Conservation (phyloP, 2,888 invertebrate genomes). For the Parnassius smintheus region DNA sequence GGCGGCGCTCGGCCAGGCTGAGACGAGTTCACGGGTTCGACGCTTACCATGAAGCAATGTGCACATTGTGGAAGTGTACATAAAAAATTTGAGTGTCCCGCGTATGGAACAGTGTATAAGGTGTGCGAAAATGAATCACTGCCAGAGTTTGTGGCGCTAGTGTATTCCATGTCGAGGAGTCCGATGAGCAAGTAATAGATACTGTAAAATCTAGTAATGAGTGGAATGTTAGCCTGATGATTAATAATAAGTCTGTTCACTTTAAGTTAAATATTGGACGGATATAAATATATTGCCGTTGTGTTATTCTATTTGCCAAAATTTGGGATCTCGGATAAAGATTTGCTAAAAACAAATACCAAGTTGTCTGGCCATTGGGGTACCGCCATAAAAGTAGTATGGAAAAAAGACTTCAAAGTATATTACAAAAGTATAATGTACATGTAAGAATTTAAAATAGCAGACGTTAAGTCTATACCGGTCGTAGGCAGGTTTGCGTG, state of each 20-base stretch:
- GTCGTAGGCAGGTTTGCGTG: background rate
- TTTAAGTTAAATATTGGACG: background rate
- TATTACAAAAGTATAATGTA: background rate
- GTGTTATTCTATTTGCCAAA: background rate
- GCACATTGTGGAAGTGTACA: background rate
- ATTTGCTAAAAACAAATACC: background rate
- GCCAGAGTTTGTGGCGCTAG: background rate
- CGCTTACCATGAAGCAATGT: background rate
- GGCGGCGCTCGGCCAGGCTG: background rate
- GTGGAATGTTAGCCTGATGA: background rate
- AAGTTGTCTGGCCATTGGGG: background rate
- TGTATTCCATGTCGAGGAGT: background rate
- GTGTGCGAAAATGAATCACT: background rate
- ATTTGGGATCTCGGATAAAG: background rate
- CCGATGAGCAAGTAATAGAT: background rate
- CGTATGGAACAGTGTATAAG: background rate
- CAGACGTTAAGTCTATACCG: background rate
- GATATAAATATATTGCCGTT: background rate
- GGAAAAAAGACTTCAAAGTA: background rate
- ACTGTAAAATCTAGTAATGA: background rate
- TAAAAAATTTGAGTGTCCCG: background rate
- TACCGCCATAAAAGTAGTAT: background rate
- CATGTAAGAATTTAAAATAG: background rate
- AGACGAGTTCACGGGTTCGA: background rate
- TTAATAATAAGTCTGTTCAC: background rate